These are phyloP conservation scores for Ochlodes sylvanus DNA, from an alignment of 2,888 invertebrate species.

Conservation along the genomic window DNA sequence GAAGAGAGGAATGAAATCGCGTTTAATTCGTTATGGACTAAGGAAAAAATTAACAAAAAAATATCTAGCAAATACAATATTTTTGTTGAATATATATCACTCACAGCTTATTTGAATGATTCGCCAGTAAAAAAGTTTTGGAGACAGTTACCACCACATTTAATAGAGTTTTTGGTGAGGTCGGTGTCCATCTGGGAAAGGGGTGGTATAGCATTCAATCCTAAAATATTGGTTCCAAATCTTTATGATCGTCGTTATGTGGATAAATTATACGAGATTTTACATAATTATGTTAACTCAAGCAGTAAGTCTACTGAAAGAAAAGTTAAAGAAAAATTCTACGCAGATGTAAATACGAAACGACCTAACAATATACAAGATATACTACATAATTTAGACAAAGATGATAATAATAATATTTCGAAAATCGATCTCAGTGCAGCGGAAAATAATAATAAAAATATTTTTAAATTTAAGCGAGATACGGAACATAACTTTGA, in stretches of 20 bases:
- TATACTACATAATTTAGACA: constrained; percentile 68
- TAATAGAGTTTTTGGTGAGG: constrained; percentile 65
- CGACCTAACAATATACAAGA: constrained; percentile 72
- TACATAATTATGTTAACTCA: constrained; percentile 53
- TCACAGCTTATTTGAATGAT: constrained; percentile 62
- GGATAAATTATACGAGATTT: constrained; percentile 60
- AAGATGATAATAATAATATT: constrained; percentile 48
- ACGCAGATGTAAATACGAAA: constrained; percentile 44
- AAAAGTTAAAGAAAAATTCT: constrained; percentile 37
- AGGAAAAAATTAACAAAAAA: constrained; percentile 45
- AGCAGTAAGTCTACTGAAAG: constrained; percentile 26
- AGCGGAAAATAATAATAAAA: constrained; percentile 56
- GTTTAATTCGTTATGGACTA: constrained; percentile 61
- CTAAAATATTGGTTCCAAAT: constrained; percentile 61
- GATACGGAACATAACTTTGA: neutral
- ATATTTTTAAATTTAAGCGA: neutral
- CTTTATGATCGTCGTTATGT: constrained; percentile 58
- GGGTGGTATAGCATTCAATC: constrained; percentile 73
- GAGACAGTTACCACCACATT: constrained; percentile 60
- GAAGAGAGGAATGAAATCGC: constrained; percentile 68
- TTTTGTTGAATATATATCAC: constrained; percentile 55
- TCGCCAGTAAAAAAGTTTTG: constrained; percentile 68
- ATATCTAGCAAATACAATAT: constrained; percentile 49
- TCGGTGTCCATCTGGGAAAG: constrained; percentile 74
- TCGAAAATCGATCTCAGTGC: constrained; percentile 57